phyloP scores from a whole-genome alignment of 2,888 invertebrate genomes.

The Raillietiella orientalis region DNA sequence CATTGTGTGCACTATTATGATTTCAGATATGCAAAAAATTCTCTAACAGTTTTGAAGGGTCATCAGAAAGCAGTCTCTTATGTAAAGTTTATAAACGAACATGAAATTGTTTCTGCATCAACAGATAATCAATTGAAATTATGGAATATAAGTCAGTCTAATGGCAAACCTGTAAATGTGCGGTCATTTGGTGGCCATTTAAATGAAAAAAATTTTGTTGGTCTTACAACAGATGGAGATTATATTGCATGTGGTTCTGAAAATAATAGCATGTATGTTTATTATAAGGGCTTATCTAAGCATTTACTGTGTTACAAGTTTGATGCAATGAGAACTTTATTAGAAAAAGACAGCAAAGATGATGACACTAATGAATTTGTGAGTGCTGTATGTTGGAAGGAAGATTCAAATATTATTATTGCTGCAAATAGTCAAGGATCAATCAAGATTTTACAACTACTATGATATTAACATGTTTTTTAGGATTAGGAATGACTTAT shows the following conservation, averaged over 20 bases:
- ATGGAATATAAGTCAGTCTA: conserved; percentile 40
- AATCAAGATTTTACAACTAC: conserved; percentile 51
- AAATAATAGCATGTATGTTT: conserved; percentile 68
- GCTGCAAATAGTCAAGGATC: conserved; percentile 82
- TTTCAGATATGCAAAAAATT: conserved; percentile 43
- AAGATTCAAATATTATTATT: conserved; percentile 46
- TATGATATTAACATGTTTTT: conserved; percentile 15
- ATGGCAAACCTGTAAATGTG: conserved; percentile 27
- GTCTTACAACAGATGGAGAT: conserved; percentile 61
- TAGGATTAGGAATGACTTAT: no score
- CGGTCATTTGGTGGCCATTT: conserved; percentile 65
- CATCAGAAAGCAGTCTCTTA: conserved; percentile 82
- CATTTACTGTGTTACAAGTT: conserved; percentile 60
- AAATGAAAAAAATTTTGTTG: conserved; percentile 88
- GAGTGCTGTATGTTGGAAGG: conserved; percentile 76
- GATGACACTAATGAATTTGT: conserved; percentile 59
- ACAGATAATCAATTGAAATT: conserved; percentile 67
- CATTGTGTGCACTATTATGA: conserved; percentile 91
- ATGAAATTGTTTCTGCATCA: conserved; percentile 63
- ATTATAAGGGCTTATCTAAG: conserved; percentile 59
- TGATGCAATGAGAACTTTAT: conserved; percentile 39
- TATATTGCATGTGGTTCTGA: conserved; percentile 83
- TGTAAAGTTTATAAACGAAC: conserved; percentile 54
- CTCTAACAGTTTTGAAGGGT: conserved; percentile 49
- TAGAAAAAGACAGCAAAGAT: conserved; percentile 38